Evolutionary conservation across 2,797 vertebrate species (phyloP).

Genomic region (Aviceda cuculoides): DNA sequence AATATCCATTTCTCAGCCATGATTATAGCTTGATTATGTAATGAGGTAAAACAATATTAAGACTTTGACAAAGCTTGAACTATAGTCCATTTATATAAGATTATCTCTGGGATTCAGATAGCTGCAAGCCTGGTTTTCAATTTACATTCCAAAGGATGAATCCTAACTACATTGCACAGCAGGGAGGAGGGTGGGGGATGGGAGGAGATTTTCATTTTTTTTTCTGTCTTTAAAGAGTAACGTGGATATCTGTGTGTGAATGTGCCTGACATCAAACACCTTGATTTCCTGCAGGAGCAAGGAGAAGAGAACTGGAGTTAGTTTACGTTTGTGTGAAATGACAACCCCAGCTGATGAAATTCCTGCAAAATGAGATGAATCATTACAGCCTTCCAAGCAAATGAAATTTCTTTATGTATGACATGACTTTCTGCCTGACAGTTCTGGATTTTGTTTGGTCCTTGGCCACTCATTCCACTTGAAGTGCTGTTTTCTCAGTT

Average conservation of each 20-base stretch:
- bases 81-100: constrained; percentile 16
- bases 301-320: not conserved
- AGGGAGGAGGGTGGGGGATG: not conserved
- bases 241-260: not conserved
- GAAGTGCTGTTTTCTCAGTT: constrained; percentile 23
- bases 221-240: not conserved
- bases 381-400: not conserved
- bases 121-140: constrained; percentile 21
- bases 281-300: not conserved
- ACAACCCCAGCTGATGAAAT: not conserved
- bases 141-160: constrained; percentile 5
- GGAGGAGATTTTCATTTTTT: not conserved
- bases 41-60: constrained; percentile 23
- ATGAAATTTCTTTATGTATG: not conserved
- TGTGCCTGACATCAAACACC: not conserved
- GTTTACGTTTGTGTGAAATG: not conserved
- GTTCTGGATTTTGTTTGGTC: not conserved
- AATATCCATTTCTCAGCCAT: not conserved
- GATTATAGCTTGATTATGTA: constrained; percentile 5
- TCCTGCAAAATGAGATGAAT: not conserved
- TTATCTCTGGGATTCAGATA: constrained; percentile 32
- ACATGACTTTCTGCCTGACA: not conserved
- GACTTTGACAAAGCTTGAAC: not conserved
- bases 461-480: not conserved
- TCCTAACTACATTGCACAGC: not conserved